phyloP scores from a whole-genome alignment of 1,140 invertebrate genomes.

The Triops cancriformis region DNA sequence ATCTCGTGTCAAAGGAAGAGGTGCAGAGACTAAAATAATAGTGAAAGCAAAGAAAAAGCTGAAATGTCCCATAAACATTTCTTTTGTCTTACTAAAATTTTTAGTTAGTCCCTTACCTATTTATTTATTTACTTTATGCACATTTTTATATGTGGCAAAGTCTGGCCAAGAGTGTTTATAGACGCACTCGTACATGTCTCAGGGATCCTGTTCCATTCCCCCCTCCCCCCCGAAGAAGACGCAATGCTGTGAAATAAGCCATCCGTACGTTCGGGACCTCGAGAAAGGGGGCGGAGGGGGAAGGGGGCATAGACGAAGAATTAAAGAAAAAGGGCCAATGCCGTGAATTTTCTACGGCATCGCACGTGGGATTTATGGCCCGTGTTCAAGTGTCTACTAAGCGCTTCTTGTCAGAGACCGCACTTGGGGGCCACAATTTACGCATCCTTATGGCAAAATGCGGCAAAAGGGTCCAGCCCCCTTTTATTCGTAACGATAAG shows the following conservation, averaged over 20 bases:
- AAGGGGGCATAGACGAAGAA: background rate
- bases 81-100: too few relatives aligned
- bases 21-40: too few relatives aligned
- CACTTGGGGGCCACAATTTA: slow-evolving; percentile 9
- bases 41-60: too few relatives aligned
- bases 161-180: background rate
- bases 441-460: background rate
- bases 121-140: background rate
- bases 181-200: background rate
- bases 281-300: background rate
- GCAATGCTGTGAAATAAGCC: background rate
- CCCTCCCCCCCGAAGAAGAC: too few relatives aligned
- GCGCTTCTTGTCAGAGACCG: slow-evolving; percentile 3
- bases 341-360: slow-evolving; percentile 13
- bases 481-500: background rate
- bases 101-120: too few relatives aligned
- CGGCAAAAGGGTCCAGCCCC: background rate
- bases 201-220: background rate
- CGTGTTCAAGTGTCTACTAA: slow-evolving; percentile 13
- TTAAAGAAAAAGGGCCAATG: background rate
- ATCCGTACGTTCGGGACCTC: background rate
- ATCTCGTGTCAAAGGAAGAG: too few relatives aligned
- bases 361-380: slow-evolving; percentile 8
- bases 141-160: background rate
- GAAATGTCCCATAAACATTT: too few relatives aligned